Evolutionary conservation across 2,888 invertebrate genomes (phyloP).

Genomic region (Oscheius sp.): DNA sequence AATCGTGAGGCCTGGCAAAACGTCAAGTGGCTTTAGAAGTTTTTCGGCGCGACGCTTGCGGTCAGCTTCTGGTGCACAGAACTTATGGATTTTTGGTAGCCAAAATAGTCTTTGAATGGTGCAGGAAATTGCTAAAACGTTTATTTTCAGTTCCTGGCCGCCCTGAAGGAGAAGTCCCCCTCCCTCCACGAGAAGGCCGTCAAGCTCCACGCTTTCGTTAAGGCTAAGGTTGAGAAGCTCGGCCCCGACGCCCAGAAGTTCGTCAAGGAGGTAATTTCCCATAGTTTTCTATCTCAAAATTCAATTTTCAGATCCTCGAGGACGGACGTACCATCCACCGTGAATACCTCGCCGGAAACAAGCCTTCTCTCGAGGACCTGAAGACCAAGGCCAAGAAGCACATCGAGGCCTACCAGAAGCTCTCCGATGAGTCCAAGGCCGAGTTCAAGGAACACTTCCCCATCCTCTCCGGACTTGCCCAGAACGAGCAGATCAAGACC

Average conservation of each 20-base stretch:
- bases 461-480: slow-evolving; percentile 63
- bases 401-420: slow-evolving; percentile 59
- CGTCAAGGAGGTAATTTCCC: slow-evolving; percentile 55
- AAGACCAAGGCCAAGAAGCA: slow-evolving; percentile 52
- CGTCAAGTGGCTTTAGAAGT: too few relatives aligned
- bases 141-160: slow-evolving; percentile 58
- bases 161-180: slow-evolving; percentile 68
- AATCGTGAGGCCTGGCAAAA: too few relatives aligned
- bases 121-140: background rate
- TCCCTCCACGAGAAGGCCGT: slow-evolving; percentile 66
- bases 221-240: slow-evolving; percentile 62
- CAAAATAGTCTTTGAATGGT: too few relatives aligned
- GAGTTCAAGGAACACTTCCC: slow-evolving; percentile 65
- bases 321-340: slow-evolving; percentile 64
- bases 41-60: too few relatives aligned
- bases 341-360: slow-evolving; percentile 62
- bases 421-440: slow-evolving; percentile 64
- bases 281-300: background rate
- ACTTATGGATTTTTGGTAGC: too few relatives aligned
- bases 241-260: slow-evolving; percentile 66
- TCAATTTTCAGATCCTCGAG: slow-evolving; percentile 52
- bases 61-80: too few relatives aligned
- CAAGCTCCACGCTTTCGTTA: slow-evolving; percentile 60
- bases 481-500: slow-evolving; percentile 31
- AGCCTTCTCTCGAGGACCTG: slow-evolving; percentile 64